Evolutionary conservation across 2,888 invertebrate species (phyloP).

Genomic region (Cataglyphis cursor): DNA sequence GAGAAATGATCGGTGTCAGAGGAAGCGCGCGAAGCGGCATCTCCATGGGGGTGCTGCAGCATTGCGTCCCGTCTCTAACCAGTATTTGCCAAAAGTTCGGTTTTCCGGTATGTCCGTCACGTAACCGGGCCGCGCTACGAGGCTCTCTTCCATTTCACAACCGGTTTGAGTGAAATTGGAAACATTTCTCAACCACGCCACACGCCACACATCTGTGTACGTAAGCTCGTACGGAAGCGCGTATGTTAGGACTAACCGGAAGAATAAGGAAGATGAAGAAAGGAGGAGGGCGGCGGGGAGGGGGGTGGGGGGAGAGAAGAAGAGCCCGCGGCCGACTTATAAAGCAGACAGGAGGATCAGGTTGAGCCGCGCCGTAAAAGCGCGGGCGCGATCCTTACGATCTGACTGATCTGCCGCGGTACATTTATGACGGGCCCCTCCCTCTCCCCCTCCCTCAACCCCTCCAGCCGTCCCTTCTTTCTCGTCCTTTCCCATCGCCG

Average conservation of each 20-base stretch:
- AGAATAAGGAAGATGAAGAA: background rate
- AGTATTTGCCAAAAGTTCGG: conserved; percentile 78
- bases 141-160: conserved; percentile 78
- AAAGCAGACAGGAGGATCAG: conserved; percentile 69
- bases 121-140: conserved; percentile 77
- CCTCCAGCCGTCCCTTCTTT: background rate
- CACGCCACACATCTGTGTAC: conserved; percentile 39
- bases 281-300: background rate
- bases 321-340: conserved; percentile 63
- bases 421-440: conserved; percentile 69
- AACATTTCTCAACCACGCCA: conserved; percentile 84
- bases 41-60: conserved; percentile 48
- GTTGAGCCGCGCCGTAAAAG: conserved; percentile 59
- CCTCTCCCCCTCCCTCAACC: background rate
- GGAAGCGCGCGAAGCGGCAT: background rate
- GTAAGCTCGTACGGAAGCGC: conserved; percentile 5
- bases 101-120: conserved; percentile 84
- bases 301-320: background rate
- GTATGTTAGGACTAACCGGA: conserved; percentile 13
- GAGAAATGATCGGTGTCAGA: conserved; percentile 70
- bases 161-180: conserved; percentile 85
- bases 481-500: conserved; percentile 28
- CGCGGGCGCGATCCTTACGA: conserved; percentile 59
- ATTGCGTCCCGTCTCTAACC: conserved; percentile 67
- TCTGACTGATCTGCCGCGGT: conserved; percentile 64